Evolutionary conservation across 30 jellyfish, hydroid and myxozoan species (phyloP), one percentile per base, ranked within the genome.

Genomic region (Rhopilema esculentum): DNA sequence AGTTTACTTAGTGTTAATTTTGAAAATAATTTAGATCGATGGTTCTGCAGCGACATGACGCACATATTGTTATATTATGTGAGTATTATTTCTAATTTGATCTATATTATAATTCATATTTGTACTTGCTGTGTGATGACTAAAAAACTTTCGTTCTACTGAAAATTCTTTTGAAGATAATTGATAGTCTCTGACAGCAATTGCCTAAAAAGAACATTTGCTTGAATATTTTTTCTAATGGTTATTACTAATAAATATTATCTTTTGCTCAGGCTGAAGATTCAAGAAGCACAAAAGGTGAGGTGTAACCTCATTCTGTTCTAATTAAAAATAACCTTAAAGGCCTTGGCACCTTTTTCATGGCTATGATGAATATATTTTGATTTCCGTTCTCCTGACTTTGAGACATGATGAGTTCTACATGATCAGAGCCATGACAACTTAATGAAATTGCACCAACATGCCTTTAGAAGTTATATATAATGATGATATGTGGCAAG

Each of bases 111-210:
- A 2, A 40, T 6, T 6, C 9, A 40, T 2, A 40, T 12, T 12
- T 40, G 1, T 33, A 67, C 9, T 24, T 79, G 91, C 91, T 81
- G 79, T 15, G 52, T 81, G 91, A 67, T 81, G 91, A 81, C 77
- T 32, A 17, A 26, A 81, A 61, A 33, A 81, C 91, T 81, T 81
- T 81, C 91, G 91, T 81, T 81, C 91, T 66, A 81, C 91, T 81
- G 91, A 81, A 73, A n/a, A 81, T 63, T 81, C 79, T 23, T 4
- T 61, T 80, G 48, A 63, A 32, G 80, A 80, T 1, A 28, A 66
- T 31, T 18, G 18, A 1, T 20, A 8, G 16, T 22, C 12, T 1
- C 91, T 81, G 91, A 81, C 79, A 66, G 91, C 91, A 81, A 79
- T 49, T 18, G 31, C 31, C 20, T 27, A 17, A 0, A 18, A 0